These are phyloP conservation scores for Sipunculus nudus DNA, from an alignment of 2,888 invertebrate species.

Conservation along the genomic window DNA sequence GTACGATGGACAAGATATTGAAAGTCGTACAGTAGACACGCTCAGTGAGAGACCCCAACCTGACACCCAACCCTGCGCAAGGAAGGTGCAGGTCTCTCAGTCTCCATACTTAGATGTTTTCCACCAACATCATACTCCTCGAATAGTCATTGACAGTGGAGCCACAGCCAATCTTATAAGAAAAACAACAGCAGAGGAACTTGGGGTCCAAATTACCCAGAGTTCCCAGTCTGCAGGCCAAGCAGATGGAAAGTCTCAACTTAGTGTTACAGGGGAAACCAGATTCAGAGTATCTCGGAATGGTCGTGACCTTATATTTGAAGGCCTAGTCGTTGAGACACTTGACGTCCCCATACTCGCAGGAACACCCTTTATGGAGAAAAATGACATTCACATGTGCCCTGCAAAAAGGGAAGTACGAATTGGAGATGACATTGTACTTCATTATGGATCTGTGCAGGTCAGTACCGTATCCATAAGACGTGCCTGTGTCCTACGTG, in stretches of 20 bases:
- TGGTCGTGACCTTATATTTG: no score
- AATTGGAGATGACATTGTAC: slow-evolving; percentile 1
- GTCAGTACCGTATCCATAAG: not conserved
- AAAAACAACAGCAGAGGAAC: slow-evolving; percentile 15
- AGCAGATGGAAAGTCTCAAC: slow-evolving; percentile 17
- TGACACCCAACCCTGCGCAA: not conserved
- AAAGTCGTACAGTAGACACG: no score
- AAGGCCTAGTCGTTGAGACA: slow-evolving; percentile 3
- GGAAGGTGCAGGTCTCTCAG: slow-evolving; percentile 25
- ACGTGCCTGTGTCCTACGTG: slow-evolving; percentile 1
- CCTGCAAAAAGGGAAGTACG: slow-evolving; percentile 8
- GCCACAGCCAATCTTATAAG: slow-evolving; percentile 32
- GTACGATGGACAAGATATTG: not conserved
- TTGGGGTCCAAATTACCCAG: slow-evolving; percentile 20
- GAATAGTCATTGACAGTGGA: slow-evolving; percentile 32
- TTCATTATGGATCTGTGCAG: not conserved
- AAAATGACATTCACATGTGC: slow-evolving; percentile 7
- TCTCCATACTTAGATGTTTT: slow-evolving; percentile 31
- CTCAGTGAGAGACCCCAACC: no score
- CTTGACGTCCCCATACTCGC: slow-evolving; percentile 12
- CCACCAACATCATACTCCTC: slow-evolving; percentile 24
- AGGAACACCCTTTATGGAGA: slow-evolving; percentile 7
- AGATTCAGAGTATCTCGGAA: no score
- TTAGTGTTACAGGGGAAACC: no score
- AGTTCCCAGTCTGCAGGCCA: slow-evolving; percentile 16